Percentiles rank a stretch among this genome's conserved stretches.
Evolutionary conservation across 2,888 invertebrate genomes (phyloP).

Genomic region (Hypena proboscidalis): DNA sequence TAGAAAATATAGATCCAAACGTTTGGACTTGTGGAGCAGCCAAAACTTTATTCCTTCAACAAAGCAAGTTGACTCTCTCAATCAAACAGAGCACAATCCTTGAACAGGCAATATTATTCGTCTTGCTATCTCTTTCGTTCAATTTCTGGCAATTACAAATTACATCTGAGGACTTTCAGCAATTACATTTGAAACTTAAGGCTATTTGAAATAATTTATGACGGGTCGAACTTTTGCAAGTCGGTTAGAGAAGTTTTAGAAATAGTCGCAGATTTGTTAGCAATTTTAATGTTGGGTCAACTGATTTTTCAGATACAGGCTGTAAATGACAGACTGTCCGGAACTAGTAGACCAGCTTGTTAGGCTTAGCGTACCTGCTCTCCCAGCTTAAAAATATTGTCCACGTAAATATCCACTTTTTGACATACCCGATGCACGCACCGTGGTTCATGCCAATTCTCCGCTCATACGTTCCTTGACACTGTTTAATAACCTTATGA

Average conservation of each 20-base stretch:
- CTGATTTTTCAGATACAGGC: too few species aligned
- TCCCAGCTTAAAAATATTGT: too few species aligned
- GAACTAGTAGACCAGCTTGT: too few species aligned
- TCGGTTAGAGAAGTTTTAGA: conserved; percentile 42
- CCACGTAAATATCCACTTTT: too few species aligned
- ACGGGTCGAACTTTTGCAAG: conserved; percentile 40
- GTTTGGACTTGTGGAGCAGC: too few species aligned
- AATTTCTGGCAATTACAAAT: conserved; percentile 50
- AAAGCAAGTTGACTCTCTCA: conserved; percentile 8
- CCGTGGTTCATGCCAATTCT: too few species aligned
- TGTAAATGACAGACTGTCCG: too few species aligned
- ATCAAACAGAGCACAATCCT: conserved; percentile 27
- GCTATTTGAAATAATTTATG: conserved; percentile 58
- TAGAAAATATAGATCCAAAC: too few species aligned
- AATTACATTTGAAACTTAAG: conserved; percentile 54
- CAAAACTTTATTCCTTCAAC: neutral
- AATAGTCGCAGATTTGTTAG: conserved; percentile 52
- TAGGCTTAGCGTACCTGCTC: too few species aligned
- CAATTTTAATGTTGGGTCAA: conserved; percentile 39
- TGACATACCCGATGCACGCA: too few species aligned
- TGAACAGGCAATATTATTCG: conserved; percentile 26
- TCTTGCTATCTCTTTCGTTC: conserved; percentile 34
- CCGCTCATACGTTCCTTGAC: too few species aligned
- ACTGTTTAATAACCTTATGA: too few species aligned
- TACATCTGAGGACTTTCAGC: conserved; percentile 44